Percentiles rank a stretch among this genome's conserved stretches.
Evolutionary conservation across 2,888 invertebrate species (phyloP).

Genomic region (Latheticus oryzae): DNA sequence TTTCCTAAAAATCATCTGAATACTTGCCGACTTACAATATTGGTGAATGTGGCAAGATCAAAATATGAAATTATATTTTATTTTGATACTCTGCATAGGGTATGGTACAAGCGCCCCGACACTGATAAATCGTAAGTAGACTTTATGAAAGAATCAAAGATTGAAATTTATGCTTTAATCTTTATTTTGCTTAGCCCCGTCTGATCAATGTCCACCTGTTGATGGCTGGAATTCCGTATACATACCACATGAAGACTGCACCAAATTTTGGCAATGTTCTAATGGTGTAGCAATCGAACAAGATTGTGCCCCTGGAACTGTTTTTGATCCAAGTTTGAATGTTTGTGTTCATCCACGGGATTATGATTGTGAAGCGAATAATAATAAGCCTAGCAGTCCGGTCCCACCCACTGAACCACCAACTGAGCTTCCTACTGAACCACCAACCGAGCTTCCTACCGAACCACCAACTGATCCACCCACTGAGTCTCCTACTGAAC

Average conservation of each 20-base stretch:
- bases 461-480: no score
- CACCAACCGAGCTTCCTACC: constrained; percentile 10
- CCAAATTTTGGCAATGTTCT: constrained; percentile 49
- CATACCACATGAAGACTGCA: constrained; percentile 46
- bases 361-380: constrained; percentile 40
- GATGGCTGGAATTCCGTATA: constrained; percentile 46
- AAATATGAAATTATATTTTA: no score
- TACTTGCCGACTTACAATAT: no score
- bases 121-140: not conserved
- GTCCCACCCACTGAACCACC: not conserved
- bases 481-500: constrained; percentile 25
- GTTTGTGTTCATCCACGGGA: constrained; percentile 47
- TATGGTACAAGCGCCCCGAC: not conserved
- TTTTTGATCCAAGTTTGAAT: constrained; percentile 46
- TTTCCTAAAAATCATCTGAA: no score
- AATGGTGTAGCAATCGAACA: constrained; percentile 45
- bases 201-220: constrained; percentile 39
- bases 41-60: no score
- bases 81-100: no score
- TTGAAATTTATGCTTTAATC: no score
- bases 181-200: no score
- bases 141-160: not conserved
- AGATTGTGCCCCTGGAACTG: constrained; percentile 37
- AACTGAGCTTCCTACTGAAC: constrained; percentile 13
- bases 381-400: not conserved